phyloP scores from a whole-genome alignment of 2,888 invertebrate genomes.

The Limnephilus lunatus region DNA sequence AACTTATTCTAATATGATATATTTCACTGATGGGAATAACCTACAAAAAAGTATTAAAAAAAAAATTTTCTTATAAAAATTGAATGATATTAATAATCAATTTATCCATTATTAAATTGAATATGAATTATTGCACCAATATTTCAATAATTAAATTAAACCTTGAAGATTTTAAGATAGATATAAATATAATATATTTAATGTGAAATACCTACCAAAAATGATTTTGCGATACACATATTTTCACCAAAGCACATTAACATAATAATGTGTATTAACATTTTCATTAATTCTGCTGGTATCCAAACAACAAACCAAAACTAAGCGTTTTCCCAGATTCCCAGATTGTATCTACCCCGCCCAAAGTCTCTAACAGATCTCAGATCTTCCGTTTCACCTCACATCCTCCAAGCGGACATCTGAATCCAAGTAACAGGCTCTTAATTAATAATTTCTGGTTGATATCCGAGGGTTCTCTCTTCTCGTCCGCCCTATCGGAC shows the following conservation, averaged over 20 bases:
- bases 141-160: no score
- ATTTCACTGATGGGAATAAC: no score
- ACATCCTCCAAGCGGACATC: background rate
- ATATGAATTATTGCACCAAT: no score
- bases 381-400: constrained; percentile 24
- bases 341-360: background rate
- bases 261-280: background rate
- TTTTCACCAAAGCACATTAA: background rate
- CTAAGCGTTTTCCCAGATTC: background rate
- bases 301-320: background rate
- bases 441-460: constrained; percentile 31
- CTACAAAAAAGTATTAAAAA: no score
- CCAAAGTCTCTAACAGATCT: background rate
- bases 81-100: no score
- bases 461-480: constrained; percentile 11
- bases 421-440: constrained; percentile 12
- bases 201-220: background rate
- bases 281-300: background rate
- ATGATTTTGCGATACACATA: background rate
- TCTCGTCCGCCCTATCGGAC: background rate
- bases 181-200: no score
- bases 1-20: no score
- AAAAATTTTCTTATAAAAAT: no score
- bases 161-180: no score
- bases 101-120: no score